Conservation (phyloP, 2,113 vertebrate genomes). For the Hypanus sabinus region DNA sequence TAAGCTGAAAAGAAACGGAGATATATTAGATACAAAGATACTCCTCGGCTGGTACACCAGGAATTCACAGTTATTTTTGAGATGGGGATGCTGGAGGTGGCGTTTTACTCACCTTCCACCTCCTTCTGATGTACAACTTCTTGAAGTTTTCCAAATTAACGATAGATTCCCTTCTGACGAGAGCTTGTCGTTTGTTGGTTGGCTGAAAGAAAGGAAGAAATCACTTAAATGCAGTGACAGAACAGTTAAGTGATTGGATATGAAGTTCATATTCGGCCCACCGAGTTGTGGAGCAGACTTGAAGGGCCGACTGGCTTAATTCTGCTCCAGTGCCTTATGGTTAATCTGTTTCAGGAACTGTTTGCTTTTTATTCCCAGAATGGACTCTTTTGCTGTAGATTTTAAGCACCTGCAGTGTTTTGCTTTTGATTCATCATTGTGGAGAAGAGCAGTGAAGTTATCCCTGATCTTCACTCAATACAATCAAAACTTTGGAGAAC, state of each 20-base stretch:
- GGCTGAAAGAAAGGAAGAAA: conserved; percentile 65
- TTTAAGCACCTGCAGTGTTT: too few species aligned
- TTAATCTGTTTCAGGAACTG: not conserved
- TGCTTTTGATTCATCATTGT: too few species aligned
- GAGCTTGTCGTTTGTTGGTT: conserved; percentile 68
- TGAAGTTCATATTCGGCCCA: too few species aligned
- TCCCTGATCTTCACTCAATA: too few species aligned
- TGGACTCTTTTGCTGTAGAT: too few species aligned
- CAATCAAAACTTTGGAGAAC: too few species aligned
- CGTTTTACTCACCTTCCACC: conserved; percentile 75
- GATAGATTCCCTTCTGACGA: conserved; percentile 78
- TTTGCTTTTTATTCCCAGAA: too few species aligned
- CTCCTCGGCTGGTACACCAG: not conserved
- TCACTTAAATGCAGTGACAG: not conserved
- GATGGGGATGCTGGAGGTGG: not conserved
- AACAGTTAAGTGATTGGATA: too few species aligned
- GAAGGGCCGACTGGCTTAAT: too few species aligned
- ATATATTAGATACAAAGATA: not conserved
- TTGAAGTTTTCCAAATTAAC: conserved; percentile 91
- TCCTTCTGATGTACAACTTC: conserved; percentile 75
- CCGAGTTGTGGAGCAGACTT: too few species aligned
- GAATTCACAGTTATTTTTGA: not conserved
- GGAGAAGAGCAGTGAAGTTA: too few species aligned
- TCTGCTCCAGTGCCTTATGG: too few species aligned
- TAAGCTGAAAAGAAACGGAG: conserved; percentile 58